Evolutionary conservation across 2,797 vertebrate species (phyloP).

Genomic region (Perodicticus potto): DNA sequence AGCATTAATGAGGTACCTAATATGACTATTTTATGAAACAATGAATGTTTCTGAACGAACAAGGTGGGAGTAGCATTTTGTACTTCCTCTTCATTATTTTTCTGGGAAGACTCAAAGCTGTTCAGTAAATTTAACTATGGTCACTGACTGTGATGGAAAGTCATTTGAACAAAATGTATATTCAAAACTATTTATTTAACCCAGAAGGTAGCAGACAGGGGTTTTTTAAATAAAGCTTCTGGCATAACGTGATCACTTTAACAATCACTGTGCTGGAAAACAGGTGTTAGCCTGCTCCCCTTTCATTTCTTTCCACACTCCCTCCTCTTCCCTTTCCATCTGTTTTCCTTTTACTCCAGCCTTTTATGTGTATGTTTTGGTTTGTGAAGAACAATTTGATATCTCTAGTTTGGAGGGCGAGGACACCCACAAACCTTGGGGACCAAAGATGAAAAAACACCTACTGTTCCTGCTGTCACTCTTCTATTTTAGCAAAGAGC

Average conservation of each 20-base stretch:
- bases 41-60: neutral
- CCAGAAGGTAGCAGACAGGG: slow-evolving; percentile 55
- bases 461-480: neutral
- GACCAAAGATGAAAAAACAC: neutral
- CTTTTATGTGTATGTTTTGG: neutral
- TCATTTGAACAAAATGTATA: slow-evolving; percentile 68
- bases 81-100: neutral
- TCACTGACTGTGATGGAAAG: slow-evolving; percentile 50
- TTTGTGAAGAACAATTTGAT: slow-evolving; percentile 32
- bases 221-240: slow-evolving; percentile 71
- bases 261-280: slow-evolving; percentile 66
- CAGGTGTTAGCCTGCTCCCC: slow-evolving; percentile 40
- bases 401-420: neutral
- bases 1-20: neutral
- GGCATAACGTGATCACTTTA: slow-evolving; percentile 62
- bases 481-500: neutral
- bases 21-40: neutral
- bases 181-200: slow-evolving; percentile 66
- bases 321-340: slow-evolving; percentile 43
- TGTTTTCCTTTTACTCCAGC: slow-evolving; percentile 41
- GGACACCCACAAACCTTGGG: neutral
- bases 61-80: neutral
- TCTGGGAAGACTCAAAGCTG: slow-evolving; percentile 14
- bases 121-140: slow-evolving; percentile 26
- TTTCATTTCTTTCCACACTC: slow-evolving; percentile 14